These are phyloP conservation scores for Spinibarbus caldwelli DNA, from an alignment of 2,797 vertebrate species.

Conservation along the genomic window DNA sequence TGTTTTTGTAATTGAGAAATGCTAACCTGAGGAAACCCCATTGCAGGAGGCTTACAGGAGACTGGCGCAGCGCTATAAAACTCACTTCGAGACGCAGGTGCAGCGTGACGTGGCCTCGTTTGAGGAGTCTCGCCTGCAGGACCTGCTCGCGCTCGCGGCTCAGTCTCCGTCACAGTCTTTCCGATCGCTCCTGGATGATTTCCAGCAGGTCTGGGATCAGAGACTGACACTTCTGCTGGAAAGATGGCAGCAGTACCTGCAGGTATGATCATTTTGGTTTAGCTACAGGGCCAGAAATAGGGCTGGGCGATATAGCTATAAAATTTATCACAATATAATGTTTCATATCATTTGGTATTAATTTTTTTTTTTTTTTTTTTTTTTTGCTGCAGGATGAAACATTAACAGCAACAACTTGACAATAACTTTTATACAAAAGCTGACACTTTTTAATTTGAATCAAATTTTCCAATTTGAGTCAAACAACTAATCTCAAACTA, in stretches of 20 bases:
- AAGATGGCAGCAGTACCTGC: conserved; percentile 65
- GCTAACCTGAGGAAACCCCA: neutral
- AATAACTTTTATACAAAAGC: too few relatives aligned
- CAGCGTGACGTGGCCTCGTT: conserved; percentile 67
- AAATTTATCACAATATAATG: too few relatives aligned
- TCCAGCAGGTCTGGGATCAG: conserved; percentile 62
- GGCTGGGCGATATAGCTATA: too few relatives aligned
- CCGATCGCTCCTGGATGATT: conserved; percentile 53
- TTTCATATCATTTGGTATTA: too few relatives aligned
- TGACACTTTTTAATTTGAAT: too few relatives aligned
- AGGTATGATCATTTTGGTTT: conserved; percentile 61
- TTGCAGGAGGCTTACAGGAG: conserved; percentile 54
- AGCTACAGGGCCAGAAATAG: neutral
- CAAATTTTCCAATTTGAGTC: too few relatives aligned
- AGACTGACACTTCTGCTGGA: conserved; percentile 67
- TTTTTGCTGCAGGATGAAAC: too few relatives aligned
- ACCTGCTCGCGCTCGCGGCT: conserved; percentile 65
- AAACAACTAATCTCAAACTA: too few relatives aligned
- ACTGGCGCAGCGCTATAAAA: conserved; percentile 44
- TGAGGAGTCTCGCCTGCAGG: conserved; percentile 72
- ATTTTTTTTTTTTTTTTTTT: too few relatives aligned
- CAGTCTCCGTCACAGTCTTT: conserved; percentile 29
- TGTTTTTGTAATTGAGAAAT: too few relatives aligned
- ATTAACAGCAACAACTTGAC: too few relatives aligned
- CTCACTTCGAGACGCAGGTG: conserved; percentile 62